A percentile compares a stretch with the other conserved stretches of the same genome.
phyloP scores from a whole-genome alignment of 2,888 invertebrate species.

The Aricia artaxerxes region DNA sequence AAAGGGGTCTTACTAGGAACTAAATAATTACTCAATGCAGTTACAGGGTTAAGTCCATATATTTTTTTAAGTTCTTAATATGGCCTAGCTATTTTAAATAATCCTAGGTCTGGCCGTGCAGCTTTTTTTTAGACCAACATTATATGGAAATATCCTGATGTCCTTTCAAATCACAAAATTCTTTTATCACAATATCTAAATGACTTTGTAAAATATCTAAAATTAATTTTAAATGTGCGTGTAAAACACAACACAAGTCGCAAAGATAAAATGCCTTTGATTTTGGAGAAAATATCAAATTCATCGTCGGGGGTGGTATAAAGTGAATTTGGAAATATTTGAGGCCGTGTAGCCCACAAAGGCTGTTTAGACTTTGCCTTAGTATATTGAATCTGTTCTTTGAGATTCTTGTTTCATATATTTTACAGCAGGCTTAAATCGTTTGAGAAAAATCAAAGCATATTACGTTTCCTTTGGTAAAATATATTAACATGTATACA shows the following conservation, averaged over 20 bases:
- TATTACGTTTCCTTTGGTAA: neutral
- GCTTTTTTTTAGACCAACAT: no score
- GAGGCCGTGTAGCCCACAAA: neutral
- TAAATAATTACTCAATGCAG: no score
- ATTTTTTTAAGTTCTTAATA: no score
- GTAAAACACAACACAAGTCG: neutral
- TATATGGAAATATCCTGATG: no score
- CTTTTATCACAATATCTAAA: neutral
- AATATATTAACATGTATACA: neutral
- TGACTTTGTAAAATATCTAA: neutral
- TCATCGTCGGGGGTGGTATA: neutral
- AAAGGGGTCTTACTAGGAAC: no score
- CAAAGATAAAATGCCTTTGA: conserved; percentile 9
- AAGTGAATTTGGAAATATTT: conserved; percentile 20
- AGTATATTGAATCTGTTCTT: conserved; percentile 24
- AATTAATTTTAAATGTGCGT: neutral
- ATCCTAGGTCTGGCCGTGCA: no score
- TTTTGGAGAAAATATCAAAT: conserved; percentile 1
- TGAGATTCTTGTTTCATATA: conserved; percentile 13
- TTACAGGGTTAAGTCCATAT: no score
- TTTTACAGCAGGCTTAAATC: conserved; percentile 16
- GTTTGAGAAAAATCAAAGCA: conserved; percentile 7
- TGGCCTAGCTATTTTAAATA: no score
- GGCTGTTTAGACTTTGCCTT: conserved; percentile 20
- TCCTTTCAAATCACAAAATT: no score